Conservation (phyloP, 2,797 vertebrate species). For the Xiphorhynchus erythropygius region DNA sequence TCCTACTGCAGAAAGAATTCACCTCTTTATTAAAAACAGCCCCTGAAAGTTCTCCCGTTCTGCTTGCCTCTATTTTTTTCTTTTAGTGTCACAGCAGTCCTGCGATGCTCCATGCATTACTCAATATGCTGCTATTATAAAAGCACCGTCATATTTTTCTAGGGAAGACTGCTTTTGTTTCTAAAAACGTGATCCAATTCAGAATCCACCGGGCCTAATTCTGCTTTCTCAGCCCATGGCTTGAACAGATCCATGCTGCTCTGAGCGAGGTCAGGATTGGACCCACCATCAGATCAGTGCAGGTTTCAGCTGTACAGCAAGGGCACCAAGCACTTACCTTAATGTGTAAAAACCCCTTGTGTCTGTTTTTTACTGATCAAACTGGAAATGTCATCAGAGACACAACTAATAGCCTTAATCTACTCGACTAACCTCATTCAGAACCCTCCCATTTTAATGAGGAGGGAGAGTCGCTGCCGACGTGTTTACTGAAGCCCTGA, state of each 20-base stretch:
- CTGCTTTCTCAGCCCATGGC: neutral
- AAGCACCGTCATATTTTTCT: constrained; percentile 40
- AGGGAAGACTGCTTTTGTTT: constrained; percentile 45
- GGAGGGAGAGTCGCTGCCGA: constrained; percentile 9
- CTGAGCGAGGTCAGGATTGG: neutral
- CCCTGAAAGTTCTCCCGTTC: constrained; percentile 39
- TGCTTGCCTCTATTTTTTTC: constrained; percentile 61
- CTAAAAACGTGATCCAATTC: neutral
- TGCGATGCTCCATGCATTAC: constrained; percentile 52
- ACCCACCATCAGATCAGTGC: neutral
- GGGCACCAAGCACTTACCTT: neutral
- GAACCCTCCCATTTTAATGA: constrained; percentile 17
- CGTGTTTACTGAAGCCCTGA: constrained; percentile 20
- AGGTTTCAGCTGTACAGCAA: neutral
- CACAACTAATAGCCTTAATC: constrained; percentile 10
- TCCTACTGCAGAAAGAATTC: constrained; percentile 54
- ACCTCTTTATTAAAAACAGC: constrained; percentile 40
- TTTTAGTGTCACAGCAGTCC: constrained; percentile 66
- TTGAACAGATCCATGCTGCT: neutral
- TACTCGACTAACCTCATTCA: neutral
- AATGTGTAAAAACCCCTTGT: neutral
- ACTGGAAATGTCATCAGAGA: neutral
- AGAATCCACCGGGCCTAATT: neutral
- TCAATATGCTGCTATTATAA: constrained; percentile 49
- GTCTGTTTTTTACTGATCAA: neutral